Percentiles rank a stretch among this genome's conserved stretches.
phyloP scores from a whole-genome alignment of 53 echinoderm and acorn worm genomes.

The Paracentrotus lividus region DNA sequence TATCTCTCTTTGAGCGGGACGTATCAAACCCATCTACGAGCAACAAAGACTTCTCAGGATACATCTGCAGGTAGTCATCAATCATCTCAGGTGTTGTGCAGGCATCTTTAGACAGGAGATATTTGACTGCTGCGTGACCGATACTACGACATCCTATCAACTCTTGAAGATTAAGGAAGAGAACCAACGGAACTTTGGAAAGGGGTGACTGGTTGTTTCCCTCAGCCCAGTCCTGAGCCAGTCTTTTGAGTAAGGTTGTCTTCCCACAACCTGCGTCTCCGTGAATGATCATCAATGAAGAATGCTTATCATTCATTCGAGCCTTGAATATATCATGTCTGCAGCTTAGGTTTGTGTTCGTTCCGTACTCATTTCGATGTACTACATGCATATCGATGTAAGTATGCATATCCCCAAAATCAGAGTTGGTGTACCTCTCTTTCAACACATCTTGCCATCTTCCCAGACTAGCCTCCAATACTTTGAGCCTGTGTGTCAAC shows the following conservation, averaged over 20 bases:
- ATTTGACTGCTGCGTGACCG: slow-evolving; percentile 32
- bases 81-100: slow-evolving; percentile 50
- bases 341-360: neutral
- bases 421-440: neutral
- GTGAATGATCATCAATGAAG: neutral
- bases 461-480: neutral
- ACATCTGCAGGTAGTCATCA: slow-evolving; percentile 35
- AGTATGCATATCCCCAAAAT: neutral
- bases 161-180: slow-evolving; percentile 20
- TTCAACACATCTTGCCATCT: slow-evolving; percentile 39
- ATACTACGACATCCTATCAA: slow-evolving; percentile 35
- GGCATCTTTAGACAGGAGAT: slow-evolving; percentile 28
- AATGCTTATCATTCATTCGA: neutral
- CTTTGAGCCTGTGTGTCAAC: neutral
- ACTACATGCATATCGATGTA: slow-evolving; percentile 29
- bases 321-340: slow-evolving; percentile 41
- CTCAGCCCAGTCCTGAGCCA: slow-evolving; percentile 53
- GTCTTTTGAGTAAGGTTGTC: slow-evolving; percentile 25
- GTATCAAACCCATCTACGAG: slow-evolving; percentile 41
- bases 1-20: neutral
- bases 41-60: slow-evolving; percentile 31
- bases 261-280: slow-evolving; percentile 65
- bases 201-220: neutral
- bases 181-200: slow-evolving; percentile 36
- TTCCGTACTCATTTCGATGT: neutral